Evolutionary conservation across 2,113 vertebrate genomes (phyloP), one percentile per base, ranked within the genome.

Genomic region (Melanocharis versteri): DNA sequence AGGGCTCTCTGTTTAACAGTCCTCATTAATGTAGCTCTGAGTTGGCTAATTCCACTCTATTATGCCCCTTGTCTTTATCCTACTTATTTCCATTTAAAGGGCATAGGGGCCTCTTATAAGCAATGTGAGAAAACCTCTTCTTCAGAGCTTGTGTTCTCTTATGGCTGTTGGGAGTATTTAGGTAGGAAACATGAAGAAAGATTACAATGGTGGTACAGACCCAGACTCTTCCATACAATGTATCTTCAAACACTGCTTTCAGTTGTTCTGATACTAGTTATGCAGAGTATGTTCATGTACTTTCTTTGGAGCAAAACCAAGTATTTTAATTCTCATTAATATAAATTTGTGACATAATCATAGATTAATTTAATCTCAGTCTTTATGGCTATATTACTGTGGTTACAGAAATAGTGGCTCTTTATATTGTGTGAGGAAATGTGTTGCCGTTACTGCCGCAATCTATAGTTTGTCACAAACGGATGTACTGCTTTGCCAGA

Each of bases 91-190:
- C 50, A 8, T 73, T 57, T 44, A 53, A 76, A 85, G 48, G n/a
- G 28, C 19, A 2, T 18, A 7, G 51, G 58, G 48, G 14, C 26
- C 33, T 26, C 39, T 61, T 23, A 3, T 9, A 57, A 68, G 21
- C 15, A 2, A 0, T 20, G 62, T 1, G 6, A 61, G 78, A 30
- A 50, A 92, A 31, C 64, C 54, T 61, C 27, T 60, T 42, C 54
- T 48, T 47, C 30, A 72, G 60, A 51, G 47, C 30, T 86, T 3
- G 0, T 35, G 24, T 57, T 69, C 51, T 57, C 7, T 45, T 53
- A 6, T 0, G 7, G 33, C n/a, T 15, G 1, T 39, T 1, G 4
- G 56, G 65, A 50, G 31, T 18, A 16, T 73, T 57, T 1, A 7
- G n/a, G 39, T 56, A 33, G 60, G 60, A 89, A 39, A 31, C 4